phyloP scores from a whole-genome alignment of 1,140 invertebrate species.

The Calephelis nemesis region DNA sequence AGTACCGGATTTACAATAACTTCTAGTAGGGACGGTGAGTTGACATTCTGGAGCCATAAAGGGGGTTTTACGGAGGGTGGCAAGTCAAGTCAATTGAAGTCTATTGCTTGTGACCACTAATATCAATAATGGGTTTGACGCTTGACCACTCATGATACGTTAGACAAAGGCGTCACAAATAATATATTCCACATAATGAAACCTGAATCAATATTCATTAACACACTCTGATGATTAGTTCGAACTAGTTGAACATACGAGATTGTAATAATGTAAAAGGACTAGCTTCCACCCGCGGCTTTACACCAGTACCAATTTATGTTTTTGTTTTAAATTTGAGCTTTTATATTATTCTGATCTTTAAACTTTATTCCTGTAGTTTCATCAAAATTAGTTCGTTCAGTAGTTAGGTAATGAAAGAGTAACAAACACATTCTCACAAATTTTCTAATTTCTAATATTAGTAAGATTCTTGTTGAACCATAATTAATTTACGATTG shows the following conservation, averaged over 20 bases:
- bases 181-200: conserved; percentile 6
- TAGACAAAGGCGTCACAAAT: conserved; percentile 7
- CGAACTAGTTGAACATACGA: background rate
- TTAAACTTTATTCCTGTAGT: no score
- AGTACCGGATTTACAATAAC: background rate
- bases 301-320: no score
- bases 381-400: no score
- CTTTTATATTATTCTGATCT: no score
- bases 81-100: no score
- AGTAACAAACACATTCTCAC: no score
- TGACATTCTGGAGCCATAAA: background rate
- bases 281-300: no score
- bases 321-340: no score
- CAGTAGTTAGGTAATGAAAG: no score
- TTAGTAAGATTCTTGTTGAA: no score
- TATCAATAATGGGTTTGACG: background rate
- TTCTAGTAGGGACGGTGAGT: background rate
- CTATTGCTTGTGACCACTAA: conserved; percentile 1
- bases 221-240: background rate
- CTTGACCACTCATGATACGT: background rate
- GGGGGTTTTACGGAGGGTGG: background rate
- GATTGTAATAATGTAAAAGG: background rate
- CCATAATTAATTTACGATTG: background rate
- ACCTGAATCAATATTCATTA: conserved; percentile 1
- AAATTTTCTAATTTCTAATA: no score